Base-by-base conservation (phyloP, 2,888 invertebrate species). In the Lycophotia porphyrea region DNA sequence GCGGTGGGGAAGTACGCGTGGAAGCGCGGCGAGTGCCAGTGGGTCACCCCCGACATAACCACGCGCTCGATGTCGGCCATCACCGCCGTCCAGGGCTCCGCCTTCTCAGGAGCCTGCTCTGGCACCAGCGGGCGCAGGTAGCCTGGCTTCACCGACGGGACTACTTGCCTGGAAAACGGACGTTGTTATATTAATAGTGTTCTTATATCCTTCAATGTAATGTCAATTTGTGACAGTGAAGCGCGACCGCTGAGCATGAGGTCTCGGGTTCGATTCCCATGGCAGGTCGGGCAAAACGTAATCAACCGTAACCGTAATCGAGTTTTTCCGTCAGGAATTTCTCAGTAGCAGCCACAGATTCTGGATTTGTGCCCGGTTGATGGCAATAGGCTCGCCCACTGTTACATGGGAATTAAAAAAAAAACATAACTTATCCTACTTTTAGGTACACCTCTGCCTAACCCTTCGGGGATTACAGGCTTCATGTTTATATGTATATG, bases 1-100 rank as follows among this genome's bases (percentile, higher is more conserved):
- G 98, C 99, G 0, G 99, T 98, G 31, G 99, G 99, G 94, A 98
- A 99, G 95, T 99, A 99, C 9, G 99, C 99, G 94, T 99, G 99
- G 96, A 99, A 99, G 91, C 98, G 97, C 13, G 99, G 99, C 73
- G 98, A 99, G 93, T 99, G 99, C 99, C 99, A 99, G 92, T 99
- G 99, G 0, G 99, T 99, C 74, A 99, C 99, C 67, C 99, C 99
- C 0, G 99, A 99, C 99, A 99, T 99, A 85, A 99, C 98, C 74
- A 99, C 98, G 73, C 98, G 97, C 93, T 99, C 99, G 81, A 99
- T 97, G 93, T 99, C 99, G 9, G 97, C 97, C 97, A 99, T 98
- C 74, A 99, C 98, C 72, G 98, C 98, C 82, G 98, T 97, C 99
- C 99, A 99, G 63, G 97, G 97, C 91, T 99, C 99, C 0, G 99